Conservation (phyloP, 2,797 vertebrate species). For the Gymnoscopelus microlampas region DNA sequence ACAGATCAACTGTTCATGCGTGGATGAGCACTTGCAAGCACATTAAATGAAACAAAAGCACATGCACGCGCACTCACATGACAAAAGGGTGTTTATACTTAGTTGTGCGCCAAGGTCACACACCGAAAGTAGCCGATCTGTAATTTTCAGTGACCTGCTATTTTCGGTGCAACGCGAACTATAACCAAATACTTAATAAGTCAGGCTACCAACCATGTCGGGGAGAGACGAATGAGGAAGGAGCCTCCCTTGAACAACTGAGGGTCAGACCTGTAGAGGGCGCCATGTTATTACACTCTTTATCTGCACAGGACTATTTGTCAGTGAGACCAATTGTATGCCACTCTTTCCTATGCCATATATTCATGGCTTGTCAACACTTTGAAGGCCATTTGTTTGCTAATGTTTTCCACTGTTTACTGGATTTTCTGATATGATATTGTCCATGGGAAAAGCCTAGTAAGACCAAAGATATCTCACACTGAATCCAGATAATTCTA, state of each 20-base stretch:
- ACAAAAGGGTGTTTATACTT: no score
- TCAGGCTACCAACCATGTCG: no score
- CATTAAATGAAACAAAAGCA: neutral
- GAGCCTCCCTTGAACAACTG: neutral
- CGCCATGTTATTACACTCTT: neutral
- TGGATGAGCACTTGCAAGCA: neutral
- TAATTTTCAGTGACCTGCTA: no score
- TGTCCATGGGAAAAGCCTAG: neutral
- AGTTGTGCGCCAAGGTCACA: no score
- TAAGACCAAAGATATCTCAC: no score
- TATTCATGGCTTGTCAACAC: neutral
- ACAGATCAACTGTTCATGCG: neutral
- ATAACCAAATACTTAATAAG: no score
- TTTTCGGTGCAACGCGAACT: no score
- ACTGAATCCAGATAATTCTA: neutral
- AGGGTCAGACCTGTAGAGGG: slow-evolving; percentile 13
- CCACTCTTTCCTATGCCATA: neutral
- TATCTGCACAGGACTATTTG: no score
- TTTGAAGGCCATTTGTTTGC: no score
- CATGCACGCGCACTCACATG: neutral
- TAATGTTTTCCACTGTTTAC: neutral
- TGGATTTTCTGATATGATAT: neutral
- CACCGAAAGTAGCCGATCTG: no score
- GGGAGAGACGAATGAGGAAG: neutral
- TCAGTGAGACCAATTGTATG: neutral